Conservation (phyloP, 2,797 vertebrate species). For the Otus scops region DNA sequence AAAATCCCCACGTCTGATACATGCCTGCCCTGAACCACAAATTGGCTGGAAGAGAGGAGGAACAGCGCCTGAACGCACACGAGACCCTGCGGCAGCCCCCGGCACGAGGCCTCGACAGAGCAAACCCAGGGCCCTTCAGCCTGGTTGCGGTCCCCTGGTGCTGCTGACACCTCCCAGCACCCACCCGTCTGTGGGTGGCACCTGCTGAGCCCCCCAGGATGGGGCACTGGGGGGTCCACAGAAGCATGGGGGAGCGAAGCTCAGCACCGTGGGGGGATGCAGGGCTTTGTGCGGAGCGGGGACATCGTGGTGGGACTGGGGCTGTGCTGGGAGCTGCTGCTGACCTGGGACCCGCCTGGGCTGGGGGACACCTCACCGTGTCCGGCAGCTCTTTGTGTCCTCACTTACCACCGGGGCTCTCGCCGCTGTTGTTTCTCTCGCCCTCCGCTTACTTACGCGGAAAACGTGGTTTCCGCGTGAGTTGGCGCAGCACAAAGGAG, state of each 20-base stretch:
- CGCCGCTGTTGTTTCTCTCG: not conserved
- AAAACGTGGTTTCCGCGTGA: not conserved
- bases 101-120: not conserved
- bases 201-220: not conserved
- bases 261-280: not conserved
- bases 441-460: not conserved
- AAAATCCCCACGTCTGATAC: not conserved
- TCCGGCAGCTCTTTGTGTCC: not conserved
- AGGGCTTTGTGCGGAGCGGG: too few relatives aligned
- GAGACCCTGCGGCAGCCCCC: not conserved
- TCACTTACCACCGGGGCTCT: not conserved
- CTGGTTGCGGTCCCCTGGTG: not conserved
- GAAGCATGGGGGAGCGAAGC: not conserved
- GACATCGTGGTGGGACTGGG: too few relatives aligned
- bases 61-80: not conserved
- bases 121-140: not conserved
- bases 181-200: not conserved
- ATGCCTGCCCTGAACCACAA: not conserved
- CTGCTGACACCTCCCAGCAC: conserved; percentile 2
- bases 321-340: not conserved
- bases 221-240: not conserved
- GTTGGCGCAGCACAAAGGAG: not conserved
- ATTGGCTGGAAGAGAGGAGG: not conserved
- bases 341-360: not conserved
- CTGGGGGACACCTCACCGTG: not conserved